Evolutionary conservation across 1,140 invertebrate genomes (phyloP), one percentile per base, ranked within the genome.

Genomic region (Pseudomyrmex pallidus): DNA sequence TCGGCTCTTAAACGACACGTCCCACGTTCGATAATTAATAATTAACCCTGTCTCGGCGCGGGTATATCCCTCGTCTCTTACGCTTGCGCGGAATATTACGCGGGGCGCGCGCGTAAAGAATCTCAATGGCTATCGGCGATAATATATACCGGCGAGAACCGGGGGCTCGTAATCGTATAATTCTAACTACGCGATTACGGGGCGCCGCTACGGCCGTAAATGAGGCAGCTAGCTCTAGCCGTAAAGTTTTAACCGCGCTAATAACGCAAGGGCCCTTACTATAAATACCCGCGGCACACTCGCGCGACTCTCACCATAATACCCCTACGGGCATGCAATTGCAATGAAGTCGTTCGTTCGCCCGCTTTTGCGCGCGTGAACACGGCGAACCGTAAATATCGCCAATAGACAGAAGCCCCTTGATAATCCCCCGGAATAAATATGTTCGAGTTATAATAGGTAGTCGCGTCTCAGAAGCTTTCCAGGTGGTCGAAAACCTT

Each of bases 101-200:
- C 76, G 44, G 52, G 20, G 17, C 5, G 35, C 54, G 20, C 54
- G 66, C 54, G 20, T 59, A 25, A 80, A 72, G 66, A 80, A 80
- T 50, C 61, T 80, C 76, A 72, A 78, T 80, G 22, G 66, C 56
- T 50, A 72, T 80, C 64, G 76, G 22, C 66, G 76, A 80, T 80
- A 80, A 72, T 68, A 68, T 68, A 68, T 68, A 35, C 44, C 52
- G 52, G 35, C 35, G 35, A 35, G 35, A 5, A 48, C 61, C 46
- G 62, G 5, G 35, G 35, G 44, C 44, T 59, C 67, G 76, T 80
- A 80, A 80, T 80, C 76, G 44, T 80, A 80, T 80, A 80, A 80
- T 77, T 77, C 63, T 80, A 80, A 80, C 76, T 80, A 72, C n/a
- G 76, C 76, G 76, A 80, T 80, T 80, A 80, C 76, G 76, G 74